phyloP scores from a whole-genome alignment of 1,140 invertebrate species.

The Pseudomyrmex cubaensis region DNA sequence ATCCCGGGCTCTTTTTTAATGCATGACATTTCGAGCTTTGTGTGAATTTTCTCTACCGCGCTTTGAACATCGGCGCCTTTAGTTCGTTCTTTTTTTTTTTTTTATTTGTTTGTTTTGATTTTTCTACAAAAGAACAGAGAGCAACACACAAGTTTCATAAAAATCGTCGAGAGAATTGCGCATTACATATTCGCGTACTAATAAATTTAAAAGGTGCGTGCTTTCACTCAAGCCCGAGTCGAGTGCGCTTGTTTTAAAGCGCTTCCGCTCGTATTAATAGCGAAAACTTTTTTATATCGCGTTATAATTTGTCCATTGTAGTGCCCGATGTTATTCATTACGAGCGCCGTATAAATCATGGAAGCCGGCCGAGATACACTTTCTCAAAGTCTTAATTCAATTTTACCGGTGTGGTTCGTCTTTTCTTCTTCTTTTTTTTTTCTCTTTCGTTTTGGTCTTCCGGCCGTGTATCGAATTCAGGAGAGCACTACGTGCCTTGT shows the following conservation, averaged over 20 bases:
- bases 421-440: too few relatives aligned
- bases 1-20: neutral
- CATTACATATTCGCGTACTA: neutral
- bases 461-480: constrained; percentile 39
- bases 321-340: constrained; percentile 14
- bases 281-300: constrained; percentile 41
- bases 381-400: constrained; percentile 44
- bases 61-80: neutral
- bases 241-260: neutral
- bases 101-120: too few relatives aligned
- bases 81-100: neutral
- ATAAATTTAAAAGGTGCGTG: neutral
- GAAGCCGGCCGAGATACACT: constrained; percentile 10
- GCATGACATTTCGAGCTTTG: neutral
- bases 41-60: neutral
- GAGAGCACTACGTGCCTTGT: constrained; percentile 39
- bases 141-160: too few relatives aligned
- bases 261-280: constrained; percentile 25
- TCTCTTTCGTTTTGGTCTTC: neutral
- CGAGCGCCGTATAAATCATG: constrained; percentile 20
- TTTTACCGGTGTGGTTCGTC: constrained; percentile 8
- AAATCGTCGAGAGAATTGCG: neutral
- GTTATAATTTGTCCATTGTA: constrained; percentile 24
- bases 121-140: neutral
- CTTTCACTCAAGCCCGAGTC: neutral